Evolutionary conservation across 2,113 vertebrate genomes (phyloP).

Genomic region (Ictalurus punctatus): DNA sequence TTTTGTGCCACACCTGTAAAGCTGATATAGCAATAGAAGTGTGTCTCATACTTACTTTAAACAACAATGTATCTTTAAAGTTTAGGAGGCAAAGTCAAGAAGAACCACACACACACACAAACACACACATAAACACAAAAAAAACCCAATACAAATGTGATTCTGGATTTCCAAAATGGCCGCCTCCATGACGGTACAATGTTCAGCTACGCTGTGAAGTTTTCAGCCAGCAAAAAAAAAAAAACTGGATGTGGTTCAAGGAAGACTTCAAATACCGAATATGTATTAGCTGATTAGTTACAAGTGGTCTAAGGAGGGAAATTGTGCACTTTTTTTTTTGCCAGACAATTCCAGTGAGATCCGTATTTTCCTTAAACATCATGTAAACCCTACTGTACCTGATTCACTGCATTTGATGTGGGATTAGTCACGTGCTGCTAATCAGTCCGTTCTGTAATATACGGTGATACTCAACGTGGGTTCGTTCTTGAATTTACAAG

Average conservation of each 20-base stretch:
- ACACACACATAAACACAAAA: background rate
- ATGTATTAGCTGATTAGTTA: background rate
- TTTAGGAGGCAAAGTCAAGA: background rate
- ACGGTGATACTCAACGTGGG: background rate
- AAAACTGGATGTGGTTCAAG: background rate
- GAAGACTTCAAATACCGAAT: background rate
- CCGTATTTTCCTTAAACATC: too few species aligned
- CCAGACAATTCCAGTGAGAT: background rate
- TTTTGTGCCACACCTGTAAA: too few species aligned
- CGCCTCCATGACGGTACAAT: background rate
- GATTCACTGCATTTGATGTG: background rate
- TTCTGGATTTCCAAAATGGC: background rate
- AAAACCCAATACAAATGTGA: background rate
- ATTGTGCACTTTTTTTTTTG: background rate
- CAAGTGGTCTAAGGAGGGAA: background rate
- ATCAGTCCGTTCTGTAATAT: background rate
- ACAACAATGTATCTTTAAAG: background rate
- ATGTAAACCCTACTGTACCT: background rate
- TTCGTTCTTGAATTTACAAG: background rate
- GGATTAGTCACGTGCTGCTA: background rate
- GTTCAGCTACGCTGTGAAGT: background rate
- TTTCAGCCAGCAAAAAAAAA: background rate
- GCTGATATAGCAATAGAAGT: background rate
- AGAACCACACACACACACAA: background rate
- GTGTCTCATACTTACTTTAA: background rate